These are phyloP conservation scores for Tiliacea citrago DNA, from an alignment of 2,888 invertebrate genomes.

Conservation along the genomic window DNA sequence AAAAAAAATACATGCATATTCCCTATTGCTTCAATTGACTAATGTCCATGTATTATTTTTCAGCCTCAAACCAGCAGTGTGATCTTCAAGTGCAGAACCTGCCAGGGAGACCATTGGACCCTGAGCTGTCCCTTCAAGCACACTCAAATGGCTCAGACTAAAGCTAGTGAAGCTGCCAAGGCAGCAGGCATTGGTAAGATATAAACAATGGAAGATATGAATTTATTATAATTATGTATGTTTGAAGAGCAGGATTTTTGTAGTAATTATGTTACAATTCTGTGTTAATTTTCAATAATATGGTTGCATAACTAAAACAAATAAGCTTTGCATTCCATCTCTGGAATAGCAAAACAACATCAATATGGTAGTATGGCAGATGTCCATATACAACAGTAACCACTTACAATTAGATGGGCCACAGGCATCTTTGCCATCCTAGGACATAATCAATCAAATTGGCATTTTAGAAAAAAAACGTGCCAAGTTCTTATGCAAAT, in stretches of 20 bases:
- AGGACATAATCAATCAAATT: not conserved
- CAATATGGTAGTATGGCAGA: not conserved
- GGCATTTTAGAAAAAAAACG: not conserved
- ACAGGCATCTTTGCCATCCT: too few species aligned
- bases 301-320: not conserved
- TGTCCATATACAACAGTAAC: not conserved
- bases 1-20: too few species aligned
- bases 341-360: not conserved
- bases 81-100: slow-evolving; percentile 96
- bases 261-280: too few species aligned
- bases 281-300: not conserved
- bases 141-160: slow-evolving; percentile 93
- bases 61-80: slow-evolving; percentile 91
- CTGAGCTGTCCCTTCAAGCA: slow-evolving; percentile 99
- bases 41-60: slow-evolving; percentile 63
- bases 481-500: not conserved
- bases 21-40: not conserved
- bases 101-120: slow-evolving; percentile 99
- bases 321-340: not conserved
- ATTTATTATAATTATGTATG: not conserved
- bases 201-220: not conserved
- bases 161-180: slow-evolving; percentile 87
- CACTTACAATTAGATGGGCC: not conserved
- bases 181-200: slow-evolving; percentile 75
- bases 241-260: not conserved